Evolutionary conservation across 2,113 vertebrate species (phyloP).

Genomic region (Axis porcinus): DNA sequence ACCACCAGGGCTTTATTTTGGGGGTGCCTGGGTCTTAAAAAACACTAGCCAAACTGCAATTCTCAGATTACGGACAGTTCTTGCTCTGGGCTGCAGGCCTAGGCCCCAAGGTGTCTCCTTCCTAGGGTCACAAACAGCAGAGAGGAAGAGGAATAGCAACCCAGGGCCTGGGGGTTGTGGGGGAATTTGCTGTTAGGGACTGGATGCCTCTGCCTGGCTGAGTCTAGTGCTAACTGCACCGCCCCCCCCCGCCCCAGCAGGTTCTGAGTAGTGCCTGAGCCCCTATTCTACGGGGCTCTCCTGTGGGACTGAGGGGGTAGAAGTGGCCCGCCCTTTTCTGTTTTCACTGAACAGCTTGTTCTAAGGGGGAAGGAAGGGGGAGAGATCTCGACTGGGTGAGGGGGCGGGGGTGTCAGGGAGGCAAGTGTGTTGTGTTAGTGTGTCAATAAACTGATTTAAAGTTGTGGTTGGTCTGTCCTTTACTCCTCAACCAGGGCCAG

Average conservation of each 20-base stretch:
- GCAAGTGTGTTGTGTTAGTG: constrained; percentile 69
- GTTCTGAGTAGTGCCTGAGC: constrained; percentile 8
- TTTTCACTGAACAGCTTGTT: constrained; percentile 48
- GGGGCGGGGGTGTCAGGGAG: constrained; percentile 46
- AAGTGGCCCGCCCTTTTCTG: constrained; percentile 16
- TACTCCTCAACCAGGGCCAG: constrained; percentile 25
- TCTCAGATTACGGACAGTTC: constrained; percentile 8
- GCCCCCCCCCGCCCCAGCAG: not conserved
- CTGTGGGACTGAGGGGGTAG: not conserved
- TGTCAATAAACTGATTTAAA: constrained; percentile 77
- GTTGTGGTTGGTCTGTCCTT: constrained; percentile 51
- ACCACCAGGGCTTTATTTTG: constrained; percentile 63
- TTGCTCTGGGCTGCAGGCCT: constrained; percentile 29
- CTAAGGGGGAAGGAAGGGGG: not conserved
- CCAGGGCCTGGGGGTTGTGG: constrained; percentile 28
- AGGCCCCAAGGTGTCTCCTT: constrained; percentile 44
- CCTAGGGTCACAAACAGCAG: constrained; percentile 25
- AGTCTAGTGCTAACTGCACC: not conserved
- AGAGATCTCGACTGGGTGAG: constrained; percentile 36
- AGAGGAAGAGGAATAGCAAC: constrained; percentile 31
- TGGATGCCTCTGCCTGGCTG: constrained; percentile 11
- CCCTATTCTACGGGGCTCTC: not conserved
- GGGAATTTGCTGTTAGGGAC: constrained; percentile 1
- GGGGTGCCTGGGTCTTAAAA: constrained; percentile 42
- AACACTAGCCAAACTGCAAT: constrained; percentile 40